Base-by-base conservation (phyloP, 2,113 vertebrate species). In the Chionomys nivalis region DNA sequence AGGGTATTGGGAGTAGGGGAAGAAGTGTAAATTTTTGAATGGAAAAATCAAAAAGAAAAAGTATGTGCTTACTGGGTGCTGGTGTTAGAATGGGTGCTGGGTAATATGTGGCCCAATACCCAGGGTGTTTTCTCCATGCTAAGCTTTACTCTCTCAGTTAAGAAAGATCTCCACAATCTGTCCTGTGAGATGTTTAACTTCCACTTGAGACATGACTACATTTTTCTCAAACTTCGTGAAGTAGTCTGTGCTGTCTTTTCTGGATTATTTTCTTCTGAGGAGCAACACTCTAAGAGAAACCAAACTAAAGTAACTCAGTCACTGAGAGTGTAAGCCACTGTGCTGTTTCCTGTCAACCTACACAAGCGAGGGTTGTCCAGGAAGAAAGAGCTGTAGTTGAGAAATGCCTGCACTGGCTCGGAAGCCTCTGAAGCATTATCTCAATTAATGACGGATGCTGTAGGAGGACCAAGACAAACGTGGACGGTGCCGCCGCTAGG, bases 201-300 rank as follows among this genome's bases (percentile, higher is more conserved):
- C 65, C 44, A 49, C 26, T 14, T 36, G 72, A 83, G 49, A 92
- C n/a, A 89, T 42, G n/a, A 77, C 28, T 91, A 5, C 5, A 36
- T 93, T 91, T 42, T 85, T 5, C 44, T 79, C 12, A 55, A 79
- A 61, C 83, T 82, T 90, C 65, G 61, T 13, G 39, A 79, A 81
- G 19, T 93, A 19, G 82, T 92, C 89, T 82, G 39, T 96, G 47
- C 26, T 42, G 12, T 47, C 28, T 36, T 93, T 49, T 73, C 61
- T 86, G n/a, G 55, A 52, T 76, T 76, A 81, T 77, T 96, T 58
- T 81, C 47, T 72, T 94, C 90, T 89, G 63, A 91, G 86, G 82
- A 73, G 55, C 55, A 93, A 79, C 26, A 6, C 2, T 88, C 9
- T 52, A 66, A 33, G 44, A 83, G 1, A 36, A 95, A 91, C 36